A percentile compares a stretch with the other conserved stretches of the same genome.
These are phyloP conservation scores for Otocyon megalotis DNA, from an alignment of 2,113 vertebrate species.

Conservation along the genomic window DNA sequence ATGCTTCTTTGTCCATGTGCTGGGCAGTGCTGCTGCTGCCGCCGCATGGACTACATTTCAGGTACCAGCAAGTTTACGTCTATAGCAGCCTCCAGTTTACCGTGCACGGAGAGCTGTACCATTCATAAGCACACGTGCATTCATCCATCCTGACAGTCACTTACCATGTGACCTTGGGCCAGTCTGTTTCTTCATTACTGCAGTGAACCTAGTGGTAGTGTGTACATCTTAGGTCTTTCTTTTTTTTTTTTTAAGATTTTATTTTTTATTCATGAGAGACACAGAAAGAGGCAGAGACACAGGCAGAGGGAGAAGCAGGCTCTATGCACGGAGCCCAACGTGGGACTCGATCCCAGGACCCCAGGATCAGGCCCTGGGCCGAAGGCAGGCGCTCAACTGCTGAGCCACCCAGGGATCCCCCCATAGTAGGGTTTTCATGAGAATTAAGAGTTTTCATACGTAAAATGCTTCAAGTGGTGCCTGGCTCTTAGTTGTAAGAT, in stretches of 20 bases:
- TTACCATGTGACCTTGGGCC: not conserved
- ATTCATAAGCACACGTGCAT: not conserved
- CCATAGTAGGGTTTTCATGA: not conserved
- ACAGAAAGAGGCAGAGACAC: too few species aligned
- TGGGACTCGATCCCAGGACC: too few species aligned
- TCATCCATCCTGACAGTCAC: not conserved
- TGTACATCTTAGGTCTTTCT: not conserved
- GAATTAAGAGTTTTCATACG: not conserved
- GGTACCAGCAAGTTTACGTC: too few species aligned
- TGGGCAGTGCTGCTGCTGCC: not conserved
- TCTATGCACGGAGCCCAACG: too few species aligned
- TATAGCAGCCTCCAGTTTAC: not conserved
- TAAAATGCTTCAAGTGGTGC: conserved; percentile 24
- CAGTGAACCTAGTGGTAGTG: not conserved
- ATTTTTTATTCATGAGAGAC: too few species aligned
- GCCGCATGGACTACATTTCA: not conserved
- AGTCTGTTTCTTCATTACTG: conserved; percentile 14
- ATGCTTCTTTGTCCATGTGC: not conserved
- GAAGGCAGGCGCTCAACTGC: too few species aligned
- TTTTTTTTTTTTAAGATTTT: too few species aligned
- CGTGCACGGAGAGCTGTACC: not conserved
- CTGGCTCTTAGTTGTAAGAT: conserved; percentile 11
- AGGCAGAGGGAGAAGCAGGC: too few species aligned
- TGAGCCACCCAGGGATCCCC: too few species aligned
- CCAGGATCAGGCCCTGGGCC: too few species aligned